Evolutionary conservation across 2,797 vertebrate genomes (phyloP), one percentile per base, ranked within the genome.

Genomic region (Mallotus villosus): DNA sequence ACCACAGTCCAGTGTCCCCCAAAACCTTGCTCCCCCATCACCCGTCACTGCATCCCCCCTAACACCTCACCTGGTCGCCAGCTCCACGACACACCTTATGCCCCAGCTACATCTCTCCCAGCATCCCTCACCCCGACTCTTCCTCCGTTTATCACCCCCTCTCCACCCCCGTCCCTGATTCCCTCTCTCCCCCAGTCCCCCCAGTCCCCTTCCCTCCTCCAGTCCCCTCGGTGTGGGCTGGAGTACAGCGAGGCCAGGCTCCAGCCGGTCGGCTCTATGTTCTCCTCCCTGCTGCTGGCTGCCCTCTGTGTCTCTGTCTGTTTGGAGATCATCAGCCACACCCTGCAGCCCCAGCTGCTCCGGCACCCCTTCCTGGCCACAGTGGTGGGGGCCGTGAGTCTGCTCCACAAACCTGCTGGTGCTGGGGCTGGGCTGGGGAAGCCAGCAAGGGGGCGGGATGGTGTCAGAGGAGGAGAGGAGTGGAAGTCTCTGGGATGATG

Each of bases 221-320:
- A 14, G 8, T 3, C 51, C 46, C 58, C 17, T 32, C 25, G 7
- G 19, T 84, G 81, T 1, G 63, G 77, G 0, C 67, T 85, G 24
- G 76, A 77, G 53, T 88, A 84, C 71, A 14, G 70, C 21, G 32
- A 41, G 58, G 71, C 81, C 70, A 87, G 92, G 62, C 55, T 89
- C 8, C 81, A 81, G 34, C 71, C 82, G 1, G 78, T 93, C 25
- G 90, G 89, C 8, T 66, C 76, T 49, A 85, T 94, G 62, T 49
- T 94, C 19, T 91, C 92, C 0, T 73, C 88, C 34, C 91, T 94
- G 25, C 60, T 93, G 37, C 78, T 95, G 78, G 78, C 78, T 17
- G 92, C 88, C 21, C 81, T 94, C n/a, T 91, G 91, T 57, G 37
- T 90, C 29, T 90, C 92, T 5, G 85, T 91, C 77, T 63, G 82